Evolutionary conservation across 2,113 vertebrate species (phyloP).

Genomic region (Oncorhynchus mykiss): DNA sequence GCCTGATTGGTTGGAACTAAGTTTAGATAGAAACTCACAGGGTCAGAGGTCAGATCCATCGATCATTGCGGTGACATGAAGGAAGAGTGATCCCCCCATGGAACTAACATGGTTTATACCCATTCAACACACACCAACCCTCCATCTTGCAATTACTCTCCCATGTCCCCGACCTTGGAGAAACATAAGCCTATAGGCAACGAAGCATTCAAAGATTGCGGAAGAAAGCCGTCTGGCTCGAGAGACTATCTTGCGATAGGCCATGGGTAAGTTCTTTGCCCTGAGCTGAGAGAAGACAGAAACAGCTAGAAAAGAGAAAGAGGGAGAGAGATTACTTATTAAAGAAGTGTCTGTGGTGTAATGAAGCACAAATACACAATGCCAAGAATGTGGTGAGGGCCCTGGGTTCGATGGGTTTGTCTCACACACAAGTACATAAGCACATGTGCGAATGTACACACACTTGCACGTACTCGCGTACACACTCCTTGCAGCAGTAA

Average conservation of each 20-base stretch:
- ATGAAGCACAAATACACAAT: conserved; percentile 62
- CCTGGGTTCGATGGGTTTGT: conserved; percentile 45
- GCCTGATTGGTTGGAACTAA: conserved; percentile 64
- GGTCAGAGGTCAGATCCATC: conserved; percentile 70
- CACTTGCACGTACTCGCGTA: neutral
- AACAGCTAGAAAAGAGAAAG: conserved; percentile 48
- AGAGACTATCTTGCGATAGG: neutral
- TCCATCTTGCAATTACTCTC: conserved; percentile 26
- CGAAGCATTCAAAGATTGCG: too few relatives aligned
- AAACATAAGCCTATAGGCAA: too few relatives aligned
- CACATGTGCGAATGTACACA: neutral
- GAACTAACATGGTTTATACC: conserved; percentile 57
- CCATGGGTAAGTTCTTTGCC: conserved; percentile 17
- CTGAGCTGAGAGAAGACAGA: conserved; percentile 48
- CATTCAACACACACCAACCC: conserved; percentile 23
- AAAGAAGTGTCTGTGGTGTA: conserved; percentile 58
- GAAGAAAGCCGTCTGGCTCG: too few relatives aligned
- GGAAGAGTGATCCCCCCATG: conserved; percentile 62
- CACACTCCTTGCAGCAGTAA: conserved; percentile 19
- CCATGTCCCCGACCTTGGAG: too few relatives aligned
- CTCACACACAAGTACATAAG: conserved; percentile 21
- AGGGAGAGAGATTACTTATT: conserved; percentile 58
- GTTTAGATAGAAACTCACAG: conserved; percentile 69
- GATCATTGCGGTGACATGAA: conserved; percentile 69
- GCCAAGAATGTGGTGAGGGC: conserved; percentile 54